These are phyloP conservation scores for Cephus pulcher DNA, from an alignment of 2,888 invertebrate species.

Conservation along the genomic window DNA sequence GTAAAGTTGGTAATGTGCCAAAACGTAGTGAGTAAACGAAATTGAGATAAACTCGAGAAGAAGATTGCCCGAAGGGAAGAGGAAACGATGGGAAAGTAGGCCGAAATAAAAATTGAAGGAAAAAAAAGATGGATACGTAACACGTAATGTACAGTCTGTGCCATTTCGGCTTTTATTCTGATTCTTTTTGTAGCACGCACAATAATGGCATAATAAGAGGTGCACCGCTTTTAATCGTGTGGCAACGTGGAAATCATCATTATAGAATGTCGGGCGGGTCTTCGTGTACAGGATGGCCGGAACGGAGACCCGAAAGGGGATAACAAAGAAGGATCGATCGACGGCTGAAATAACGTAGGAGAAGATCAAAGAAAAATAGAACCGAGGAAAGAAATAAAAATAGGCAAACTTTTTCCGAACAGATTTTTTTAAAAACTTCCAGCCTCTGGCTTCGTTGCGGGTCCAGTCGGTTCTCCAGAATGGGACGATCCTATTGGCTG, in stretches of 20 bases:
- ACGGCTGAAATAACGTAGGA: not conserved
- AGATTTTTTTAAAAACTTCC: not conserved
- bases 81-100: slow-evolving; percentile 10
- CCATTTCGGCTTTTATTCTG: slow-evolving; percentile 2
- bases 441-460: not conserved
- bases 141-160: not conserved
- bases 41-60: not conserved
- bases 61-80: slow-evolving; percentile 5
- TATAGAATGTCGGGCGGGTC: not conserved
- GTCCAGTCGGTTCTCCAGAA: not conserved
- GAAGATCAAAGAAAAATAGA: not conserved
- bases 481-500: not conserved
- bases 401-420: slow-evolving; percentile 6
- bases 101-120: not conserved
- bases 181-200: slow-evolving; percentile 30
- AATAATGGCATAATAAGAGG: slow-evolving; percentile 24
- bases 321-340: not conserved
- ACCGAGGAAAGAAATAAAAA: not conserved
- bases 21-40: slow-evolving; percentile 23
- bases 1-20: slow-evolving; percentile 27
- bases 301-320: not conserved
- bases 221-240: slow-evolving; percentile 29
- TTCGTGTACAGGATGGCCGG: not conserved
- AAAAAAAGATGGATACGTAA: slow-evolving; percentile 8
- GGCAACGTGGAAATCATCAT: not conserved